Evolutionary conservation across 2,797 vertebrate species (phyloP).

Genomic region (Melanotaenia maccullochi): DNA sequence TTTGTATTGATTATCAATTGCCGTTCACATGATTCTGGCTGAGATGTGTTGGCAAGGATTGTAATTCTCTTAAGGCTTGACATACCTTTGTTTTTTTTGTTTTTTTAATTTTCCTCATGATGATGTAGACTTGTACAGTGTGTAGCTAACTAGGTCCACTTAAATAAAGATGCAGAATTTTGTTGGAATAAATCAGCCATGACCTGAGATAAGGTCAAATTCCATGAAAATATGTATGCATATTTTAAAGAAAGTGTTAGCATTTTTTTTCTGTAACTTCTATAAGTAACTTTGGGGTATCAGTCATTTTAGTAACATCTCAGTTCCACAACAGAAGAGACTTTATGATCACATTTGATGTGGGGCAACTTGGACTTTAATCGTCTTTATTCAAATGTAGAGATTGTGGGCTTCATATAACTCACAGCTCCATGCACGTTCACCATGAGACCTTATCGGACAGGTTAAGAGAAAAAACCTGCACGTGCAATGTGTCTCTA

Average conservation of each 20-base stretch:
- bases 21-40: background rate
- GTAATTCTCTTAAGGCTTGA: background rate
- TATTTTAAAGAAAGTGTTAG: too few species aligned
- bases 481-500: background rate
- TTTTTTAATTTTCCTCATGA: background rate
- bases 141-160: background rate
- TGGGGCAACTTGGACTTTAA: constrained; percentile 19
- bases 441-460: background rate
- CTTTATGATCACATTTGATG: background rate
- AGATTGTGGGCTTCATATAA: constrained; percentile 2
- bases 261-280: too few species aligned
- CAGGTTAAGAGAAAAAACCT: constrained; percentile 2
- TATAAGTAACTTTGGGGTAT: too few species aligned
- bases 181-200: too few species aligned
- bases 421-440: background rate
- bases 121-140: background rate
- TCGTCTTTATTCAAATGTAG: constrained; percentile 17
- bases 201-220: too few species aligned
- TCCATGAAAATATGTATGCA: too few species aligned
- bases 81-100: background rate
- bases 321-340: too few species aligned
- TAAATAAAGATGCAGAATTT: too few species aligned
- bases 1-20: background rate
- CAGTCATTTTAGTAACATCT: too few species aligned
- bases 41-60: background rate